Conservation (phyloP, 2,888 invertebrate genomes). For the Acanthosepion esculentum region DNA sequence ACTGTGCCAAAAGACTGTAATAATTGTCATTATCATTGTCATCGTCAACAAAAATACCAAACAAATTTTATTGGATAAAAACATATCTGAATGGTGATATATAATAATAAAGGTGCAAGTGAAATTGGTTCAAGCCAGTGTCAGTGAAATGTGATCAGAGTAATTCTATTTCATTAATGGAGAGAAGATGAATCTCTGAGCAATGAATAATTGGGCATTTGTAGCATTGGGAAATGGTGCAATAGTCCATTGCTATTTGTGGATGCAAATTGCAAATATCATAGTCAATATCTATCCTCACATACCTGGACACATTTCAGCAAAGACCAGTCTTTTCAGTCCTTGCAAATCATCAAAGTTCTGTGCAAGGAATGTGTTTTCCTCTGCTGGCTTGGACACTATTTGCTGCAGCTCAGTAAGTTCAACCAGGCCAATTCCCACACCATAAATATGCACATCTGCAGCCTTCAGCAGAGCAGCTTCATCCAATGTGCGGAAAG, state of each 20-base stretch:
- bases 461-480: constrained; percentile 52
- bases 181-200: too few species aligned
- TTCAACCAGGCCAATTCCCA: constrained; percentile 60
- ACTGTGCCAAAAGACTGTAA: too few species aligned
- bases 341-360: constrained; percentile 58
- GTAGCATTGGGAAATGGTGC: not conserved
- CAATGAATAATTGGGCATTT: not conserved
- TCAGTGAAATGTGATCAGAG: not conserved
- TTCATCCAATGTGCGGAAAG: constrained; percentile 52
- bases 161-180: not conserved
- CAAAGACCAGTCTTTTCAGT: constrained; percentile 58
- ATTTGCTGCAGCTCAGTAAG: constrained; percentile 60
- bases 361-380: constrained; percentile 57
- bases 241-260: constrained; percentile 49
- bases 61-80: too few species aligned
- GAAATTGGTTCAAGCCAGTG: not conserved
- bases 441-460: constrained; percentile 57
- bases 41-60: too few species aligned
- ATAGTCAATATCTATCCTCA: not conserved
- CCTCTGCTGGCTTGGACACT: constrained; percentile 56
- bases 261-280: constrained; percentile 52
- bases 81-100: not conserved
- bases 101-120: not conserved
- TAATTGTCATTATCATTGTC: too few species aligned
- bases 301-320: constrained; percentile 55